A percentile compares a stretch with the other conserved stretches of the same genome.
These are phyloP conservation scores for Bos indicus DNA, from an alignment of 2,113 vertebrate genomes.

Conservation along the genomic window DNA sequence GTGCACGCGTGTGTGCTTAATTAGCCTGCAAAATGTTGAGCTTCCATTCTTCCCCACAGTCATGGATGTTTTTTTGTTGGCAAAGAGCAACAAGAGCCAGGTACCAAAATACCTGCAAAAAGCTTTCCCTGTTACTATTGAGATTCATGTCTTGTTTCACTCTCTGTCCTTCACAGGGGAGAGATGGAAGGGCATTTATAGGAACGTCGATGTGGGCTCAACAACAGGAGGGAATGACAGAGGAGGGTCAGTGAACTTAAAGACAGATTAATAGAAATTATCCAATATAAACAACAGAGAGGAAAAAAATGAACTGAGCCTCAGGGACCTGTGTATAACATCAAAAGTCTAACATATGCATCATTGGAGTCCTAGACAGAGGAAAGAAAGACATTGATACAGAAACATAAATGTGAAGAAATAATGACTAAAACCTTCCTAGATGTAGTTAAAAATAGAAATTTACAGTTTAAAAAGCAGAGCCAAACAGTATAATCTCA, in stretches of 20 bases:
- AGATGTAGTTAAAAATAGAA: not conserved
- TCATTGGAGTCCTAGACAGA: not conserved
- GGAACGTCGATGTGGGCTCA: not conserved
- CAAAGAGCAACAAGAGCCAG: not conserved
- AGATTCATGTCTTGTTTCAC: not conserved
- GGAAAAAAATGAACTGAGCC: not conserved
- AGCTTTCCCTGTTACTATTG: not conserved
- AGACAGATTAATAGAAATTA: not conserved
- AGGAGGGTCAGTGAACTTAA: not conserved
- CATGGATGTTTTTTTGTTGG: not conserved
- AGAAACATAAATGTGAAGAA: constrained; percentile 33
- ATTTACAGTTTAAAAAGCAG: not conserved
- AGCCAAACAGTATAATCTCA: not conserved
- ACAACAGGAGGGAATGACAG: not conserved
- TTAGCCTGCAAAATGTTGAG: not conserved
- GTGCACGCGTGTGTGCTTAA: not conserved
- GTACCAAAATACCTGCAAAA: not conserved
- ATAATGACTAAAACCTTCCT: not conserved
- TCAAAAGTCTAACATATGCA: not conserved
- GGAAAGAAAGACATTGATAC: not conserved
- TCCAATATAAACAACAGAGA: not conserved
- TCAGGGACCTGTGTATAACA: not conserved
- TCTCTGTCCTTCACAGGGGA: not conserved
- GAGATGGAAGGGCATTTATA: not conserved
- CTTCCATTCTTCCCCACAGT: not conserved